Base-by-base conservation (phyloP, 2,888 invertebrate species). In the Sericinus montela region DNA sequence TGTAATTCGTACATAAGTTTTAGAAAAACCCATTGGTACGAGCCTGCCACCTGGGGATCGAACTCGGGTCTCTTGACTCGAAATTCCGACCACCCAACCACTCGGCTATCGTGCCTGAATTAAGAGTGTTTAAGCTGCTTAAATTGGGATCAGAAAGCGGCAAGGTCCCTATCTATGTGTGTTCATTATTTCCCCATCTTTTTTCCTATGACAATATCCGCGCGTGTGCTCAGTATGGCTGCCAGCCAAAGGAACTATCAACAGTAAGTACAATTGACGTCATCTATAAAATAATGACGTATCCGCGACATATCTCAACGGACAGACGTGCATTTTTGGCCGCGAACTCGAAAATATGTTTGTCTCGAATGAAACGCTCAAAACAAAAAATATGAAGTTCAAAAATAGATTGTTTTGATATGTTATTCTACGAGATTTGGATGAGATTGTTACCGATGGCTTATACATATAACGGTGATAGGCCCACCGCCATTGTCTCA, bases 241-340 rank as follows among this genome's bases (percentile, higher is more conserved):
- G 19, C n/a, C n/a, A 2, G 53, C 55, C 51, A 55, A 44, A 13
- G n/a, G 11, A 23, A 29, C 23, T 41, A 38, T 30, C 30, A 19
- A 32, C 51, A 46, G 36, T 10, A 16, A 8, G 14, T 19, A 5
- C 19, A 2, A 32, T n/a, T 51, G 35, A 53, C 55, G 55, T 55
- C 52, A 48, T 14, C 19, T 41, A 34, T 14, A 13, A 34, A 40
- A 46, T 40, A 30, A 45, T 52, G 52, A 52, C 52, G 54, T 49
- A 23, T 32, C 40, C 15, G 5, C 25, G 25, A 25, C 39, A 39
- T 39, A 39, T 46, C 39, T 39, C 41, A 9, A 36, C 28, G 10
- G 36, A 36, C 15, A 9, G 36, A 16, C 29, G 16, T 9, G 11
- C 48, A 42, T 48, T 48, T 42, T 48, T 48, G 42, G 48, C 42